Percentiles rank a stretch among this genome's conserved stretches.
phyloP scores from a whole-genome alignment of 2,888 invertebrate genomes.

The Stegana nigrithorax region DNA sequence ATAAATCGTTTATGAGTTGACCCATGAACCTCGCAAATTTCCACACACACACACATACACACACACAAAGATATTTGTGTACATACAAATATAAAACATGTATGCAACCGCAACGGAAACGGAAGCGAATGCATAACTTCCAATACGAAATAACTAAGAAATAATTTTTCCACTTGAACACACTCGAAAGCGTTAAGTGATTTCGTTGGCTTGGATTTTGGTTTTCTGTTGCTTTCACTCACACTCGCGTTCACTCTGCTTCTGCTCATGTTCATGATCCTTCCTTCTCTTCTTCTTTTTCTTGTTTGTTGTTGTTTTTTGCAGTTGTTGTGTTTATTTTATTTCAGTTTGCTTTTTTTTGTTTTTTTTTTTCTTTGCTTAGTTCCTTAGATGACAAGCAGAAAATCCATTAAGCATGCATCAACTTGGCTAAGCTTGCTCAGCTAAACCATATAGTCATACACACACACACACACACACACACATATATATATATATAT shows the following conservation, averaged over 20 bases:
- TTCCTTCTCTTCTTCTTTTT: background rate
- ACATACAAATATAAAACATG: background rate
- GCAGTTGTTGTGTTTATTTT: no score
- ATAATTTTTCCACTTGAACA: constrained; percentile 11
- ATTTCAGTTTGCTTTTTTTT: background rate
- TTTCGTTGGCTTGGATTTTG: no score
- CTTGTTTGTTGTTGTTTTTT: background rate
- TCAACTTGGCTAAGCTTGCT: constrained; percentile 4
- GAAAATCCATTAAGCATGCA: constrained; percentile 15
- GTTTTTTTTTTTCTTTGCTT: background rate
- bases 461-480: no score
- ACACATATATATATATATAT: background rate
- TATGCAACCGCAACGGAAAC: no score
- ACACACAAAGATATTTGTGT: background rate
- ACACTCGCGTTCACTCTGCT: background rate
- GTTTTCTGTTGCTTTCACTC: no score
- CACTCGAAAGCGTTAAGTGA: no score
- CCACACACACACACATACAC: no score
- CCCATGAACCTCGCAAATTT: no score
- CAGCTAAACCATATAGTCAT: background rate
- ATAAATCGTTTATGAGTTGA: no score
- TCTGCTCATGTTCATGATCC: background rate
- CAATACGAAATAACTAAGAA: no score
- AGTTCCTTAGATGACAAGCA: constrained; percentile 9
- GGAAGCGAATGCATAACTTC: no score